Base-by-base conservation (phyloP, 2,797 vertebrate species). In the Microhierax caerulescens region DNA sequence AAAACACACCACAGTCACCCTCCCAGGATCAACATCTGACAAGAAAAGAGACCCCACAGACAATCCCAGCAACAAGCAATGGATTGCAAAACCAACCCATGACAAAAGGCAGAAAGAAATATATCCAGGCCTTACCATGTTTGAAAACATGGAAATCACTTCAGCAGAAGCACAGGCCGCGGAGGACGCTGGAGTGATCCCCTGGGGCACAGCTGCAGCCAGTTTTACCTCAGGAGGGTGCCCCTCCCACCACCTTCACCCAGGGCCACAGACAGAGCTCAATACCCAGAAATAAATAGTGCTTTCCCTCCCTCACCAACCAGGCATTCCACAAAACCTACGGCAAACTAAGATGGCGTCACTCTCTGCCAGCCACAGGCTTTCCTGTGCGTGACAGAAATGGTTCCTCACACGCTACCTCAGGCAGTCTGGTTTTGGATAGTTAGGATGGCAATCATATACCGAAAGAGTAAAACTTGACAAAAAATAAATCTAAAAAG, bases 361-460 rank as follows among this genome's bases (percentile, higher is more conserved):
- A 2, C 32, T 15, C 4, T 0, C 7, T 4, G 2, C 0, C 0
- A 30, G 15, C 51, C 36, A 1, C 3, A 0, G 39, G 17, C 59
- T 57, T 57, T 47, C 56, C 39, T 37, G 7, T 9, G 12, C 6
- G 1, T 4, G 13, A 13, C 20, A 48, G 50, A 36, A 68, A 48
- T 1, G 2, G n/a, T 7, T 69, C 36, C 78, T 5, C 15, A 17
- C 48, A 39, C 34, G 15, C 14, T 23, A 30, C 8, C 16, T 28
- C 27, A 5, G 32, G 11, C 57, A 12, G 32, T 5, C 6, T 1
- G 14, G 25, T 4, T 63, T 47, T 4, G 11, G 51, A 6, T 11
- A 39, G 14, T 23, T 30, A 7, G 1, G 3, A 4, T 4, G 18
- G 23, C 25, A 39, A 39, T 3, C 45, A 6, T 57, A 14, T 13